Base-by-base conservation (phyloP, 2,113 vertebrate species). In the Caretta caretta region DNA sequence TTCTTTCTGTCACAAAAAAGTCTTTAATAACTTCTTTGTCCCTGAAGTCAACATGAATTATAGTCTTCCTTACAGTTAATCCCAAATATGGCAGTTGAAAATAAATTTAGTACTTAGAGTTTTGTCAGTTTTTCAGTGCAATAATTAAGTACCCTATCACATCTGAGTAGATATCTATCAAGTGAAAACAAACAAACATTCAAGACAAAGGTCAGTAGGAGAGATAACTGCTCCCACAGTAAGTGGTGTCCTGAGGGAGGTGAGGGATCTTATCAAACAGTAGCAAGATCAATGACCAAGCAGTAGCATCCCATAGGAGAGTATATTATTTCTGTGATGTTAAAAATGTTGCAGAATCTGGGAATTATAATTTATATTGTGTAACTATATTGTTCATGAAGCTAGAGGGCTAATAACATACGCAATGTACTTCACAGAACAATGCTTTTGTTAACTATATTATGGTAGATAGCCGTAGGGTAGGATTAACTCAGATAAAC, bases 11-110 rank as follows among this genome's bases (percentile, higher is more conserved):
- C 76, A 86, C 8, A 20, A 90, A 92, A 93, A 90, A 38, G 2
- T 2, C 38, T 78, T 93, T 89, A 90, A 89, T 82, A 87, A 84
- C 46, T 46, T 81, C 54, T 51, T 89, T n/a, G 17, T 86, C 49
- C 49, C 49, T 86, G 93, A 90, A 86, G n/a, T 83, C 59, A 93
- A 57, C 8, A 62, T 86, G 78, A 95, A 75, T 81, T 90, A 88
- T n/a, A 65, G 48, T 65, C 57, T 86, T 88, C 72, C 48, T 90
- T 90, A 51, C 29, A n/a, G 84, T 86, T 92, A 65, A 62, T 92
- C 83, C 69, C 76, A 14, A 81, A 59, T 86, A 90, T 16, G 48
- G 31, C 42, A 72, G 57, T 25, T 84, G 48, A 85, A 89, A 50
- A 83, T 76, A 91, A 94, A 89, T 91, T 59, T 89, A 59, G 9